Percentiles rank a stretch among this genome's conserved stretches.
Evolutionary conservation across 2,113 vertebrate genomes (phyloP).

Genomic region (Phrynosoma platyrhinos): DNA sequence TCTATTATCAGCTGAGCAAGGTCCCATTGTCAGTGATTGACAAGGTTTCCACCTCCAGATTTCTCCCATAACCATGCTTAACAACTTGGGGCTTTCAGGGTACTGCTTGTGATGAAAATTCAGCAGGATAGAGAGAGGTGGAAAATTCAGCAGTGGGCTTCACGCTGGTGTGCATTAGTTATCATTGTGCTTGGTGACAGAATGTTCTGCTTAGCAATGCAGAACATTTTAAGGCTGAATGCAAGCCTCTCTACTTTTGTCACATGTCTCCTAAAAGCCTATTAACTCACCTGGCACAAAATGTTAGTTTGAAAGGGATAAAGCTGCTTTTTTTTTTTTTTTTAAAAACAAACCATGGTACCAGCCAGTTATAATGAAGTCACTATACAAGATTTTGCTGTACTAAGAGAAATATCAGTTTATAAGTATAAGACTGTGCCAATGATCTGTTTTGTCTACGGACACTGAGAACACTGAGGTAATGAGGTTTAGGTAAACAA

Average conservation of each 20-base stretch:
- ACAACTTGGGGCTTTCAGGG: slow-evolving; percentile 47
- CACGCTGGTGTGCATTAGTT: background rate
- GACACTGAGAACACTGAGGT: background rate
- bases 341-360: too few species aligned
- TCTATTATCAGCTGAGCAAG: slow-evolving; percentile 64
- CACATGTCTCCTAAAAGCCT: background rate
- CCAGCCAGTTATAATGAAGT: background rate
- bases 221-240: slow-evolving; percentile 28
- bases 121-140: slow-evolving; percentile 32
- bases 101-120: slow-evolving; percentile 49
- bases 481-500: background rate
- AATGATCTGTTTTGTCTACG: background rate
- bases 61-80: slow-evolving; percentile 54
- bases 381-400: background rate
- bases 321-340: too few species aligned
- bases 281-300: background rate
- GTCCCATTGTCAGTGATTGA: slow-evolving; percentile 54
- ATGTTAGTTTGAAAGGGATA: slow-evolving; percentile 10
- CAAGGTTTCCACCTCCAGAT: slow-evolving; percentile 58
- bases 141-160: slow-evolving; percentile 47
- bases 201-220: slow-evolving; percentile 47
- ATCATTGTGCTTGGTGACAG: background rate
- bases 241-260: slow-evolving; percentile 10
- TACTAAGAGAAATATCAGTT: background rate
- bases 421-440: background rate